These are phyloP conservation scores for Epirrita christyi DNA, from an alignment of 2,888 invertebrate species.

Conservation along the genomic window DNA sequence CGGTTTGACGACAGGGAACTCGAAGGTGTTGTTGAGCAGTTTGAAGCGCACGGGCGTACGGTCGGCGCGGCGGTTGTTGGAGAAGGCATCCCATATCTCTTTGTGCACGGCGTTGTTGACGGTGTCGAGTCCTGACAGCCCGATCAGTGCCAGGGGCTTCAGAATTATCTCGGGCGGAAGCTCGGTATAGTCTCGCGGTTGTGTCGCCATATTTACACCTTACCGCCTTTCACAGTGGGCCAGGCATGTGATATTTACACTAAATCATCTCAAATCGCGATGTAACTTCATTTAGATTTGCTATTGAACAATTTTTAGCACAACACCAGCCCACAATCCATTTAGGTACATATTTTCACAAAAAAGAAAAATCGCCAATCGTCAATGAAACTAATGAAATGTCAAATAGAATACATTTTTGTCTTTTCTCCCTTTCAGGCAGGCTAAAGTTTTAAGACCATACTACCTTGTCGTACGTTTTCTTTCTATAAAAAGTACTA, in stretches of 20 bases:
- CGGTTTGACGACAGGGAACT: constrained; percentile 94
- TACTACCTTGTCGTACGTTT: no score
- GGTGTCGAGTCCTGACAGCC: constrained; percentile 94
- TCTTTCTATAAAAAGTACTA: no score
- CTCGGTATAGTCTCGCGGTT: constrained; percentile 85
- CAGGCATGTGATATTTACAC: constrained; percentile 2
- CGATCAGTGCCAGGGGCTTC: constrained; percentile 94
- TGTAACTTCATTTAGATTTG: constrained; percentile 12
- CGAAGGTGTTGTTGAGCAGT: constrained; percentile 91
- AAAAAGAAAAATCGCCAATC: constrained; percentile 51
- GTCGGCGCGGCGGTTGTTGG: constrained; percentile 91
- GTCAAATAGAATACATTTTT: constrained; percentile 41
- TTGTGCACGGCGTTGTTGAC: constrained; percentile 94
- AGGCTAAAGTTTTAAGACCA: no score
- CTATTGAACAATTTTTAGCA: constrained; percentile 16
- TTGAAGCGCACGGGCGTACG: constrained; percentile 94
- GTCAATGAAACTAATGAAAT: constrained; percentile 41
- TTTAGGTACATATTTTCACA: no score
- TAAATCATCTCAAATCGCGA: constrained; percentile 50
- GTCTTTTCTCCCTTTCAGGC: no score
- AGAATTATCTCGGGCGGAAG: constrained; percentile 94
- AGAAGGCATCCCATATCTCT: constrained; percentile 97
- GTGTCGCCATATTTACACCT: constrained; percentile 75
- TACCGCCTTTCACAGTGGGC: constrained; percentile 5
- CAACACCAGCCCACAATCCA: constrained; percentile 60